Evolutionary conservation across 2,113 vertebrate genomes (phyloP).

Genomic region (Bubo blakistoni): DNA sequence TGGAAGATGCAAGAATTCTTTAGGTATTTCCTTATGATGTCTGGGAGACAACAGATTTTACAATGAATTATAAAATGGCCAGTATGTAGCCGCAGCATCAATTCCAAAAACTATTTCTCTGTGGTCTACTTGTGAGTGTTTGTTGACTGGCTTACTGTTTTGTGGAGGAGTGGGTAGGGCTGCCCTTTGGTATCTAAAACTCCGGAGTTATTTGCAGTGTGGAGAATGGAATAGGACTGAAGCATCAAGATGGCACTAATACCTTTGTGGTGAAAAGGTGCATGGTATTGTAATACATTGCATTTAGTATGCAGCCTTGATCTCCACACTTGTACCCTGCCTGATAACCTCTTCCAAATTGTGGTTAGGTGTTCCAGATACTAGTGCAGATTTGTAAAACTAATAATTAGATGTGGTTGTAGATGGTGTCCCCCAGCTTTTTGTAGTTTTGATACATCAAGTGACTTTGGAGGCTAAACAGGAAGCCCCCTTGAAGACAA

Average conservation of each 20-base stretch:
- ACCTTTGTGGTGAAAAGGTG: neutral
- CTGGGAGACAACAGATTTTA: neutral
- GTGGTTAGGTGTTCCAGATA: neutral
- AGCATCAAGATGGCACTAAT: neutral
- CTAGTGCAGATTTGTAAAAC: neutral
- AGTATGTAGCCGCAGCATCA: neutral
- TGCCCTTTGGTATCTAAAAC: neutral
- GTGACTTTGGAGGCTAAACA: neutral
- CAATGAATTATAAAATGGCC: neutral
- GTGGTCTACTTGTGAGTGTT: neutral
- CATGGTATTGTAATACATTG: neutral
- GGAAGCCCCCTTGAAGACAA: neutral
- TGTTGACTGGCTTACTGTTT: neutral
- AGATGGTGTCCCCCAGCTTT: neutral
- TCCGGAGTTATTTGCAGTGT: neutral
- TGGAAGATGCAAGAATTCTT: slow-evolving; percentile 15
- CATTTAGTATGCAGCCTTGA: neutral
- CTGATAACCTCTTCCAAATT: neutral
- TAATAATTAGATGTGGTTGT: neutral
- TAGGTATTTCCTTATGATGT: neutral
- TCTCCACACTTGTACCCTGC: neutral
- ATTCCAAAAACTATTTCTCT: neutral
- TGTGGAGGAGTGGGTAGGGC: neutral
- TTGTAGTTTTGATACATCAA: neutral
- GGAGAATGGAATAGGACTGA: neutral